phyloP scores from a whole-genome alignment of 2,113 vertebrate species.

The Pleuronectes platessa region DNA sequence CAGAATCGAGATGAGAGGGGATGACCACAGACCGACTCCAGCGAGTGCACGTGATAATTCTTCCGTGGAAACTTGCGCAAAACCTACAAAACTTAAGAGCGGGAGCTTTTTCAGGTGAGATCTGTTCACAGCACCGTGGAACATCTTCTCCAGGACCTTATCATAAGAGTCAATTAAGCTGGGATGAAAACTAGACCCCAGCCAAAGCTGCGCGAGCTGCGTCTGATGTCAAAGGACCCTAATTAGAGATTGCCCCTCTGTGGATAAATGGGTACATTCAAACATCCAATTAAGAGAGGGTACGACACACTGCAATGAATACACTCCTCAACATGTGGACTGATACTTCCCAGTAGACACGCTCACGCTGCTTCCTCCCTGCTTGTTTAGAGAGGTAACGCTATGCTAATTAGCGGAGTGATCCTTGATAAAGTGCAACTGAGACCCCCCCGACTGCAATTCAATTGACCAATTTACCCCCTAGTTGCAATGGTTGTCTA shows the following conservation, averaged over 20 bases:
- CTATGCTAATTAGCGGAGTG: constrained; percentile 67
- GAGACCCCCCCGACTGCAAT: constrained; percentile 55
- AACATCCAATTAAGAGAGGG: constrained; percentile 77
- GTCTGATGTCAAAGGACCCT: constrained; percentile 72
- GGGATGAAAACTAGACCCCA: constrained; percentile 56
- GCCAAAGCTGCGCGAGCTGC: constrained; percentile 44
- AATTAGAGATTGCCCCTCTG: constrained; percentile 73
- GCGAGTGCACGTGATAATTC: background rate
- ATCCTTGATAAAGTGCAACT: constrained; percentile 66
- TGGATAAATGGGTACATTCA: constrained; percentile 76
- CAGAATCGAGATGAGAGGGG: background rate
- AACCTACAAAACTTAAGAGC: constrained; percentile 31
- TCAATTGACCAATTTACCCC: constrained; percentile 46
- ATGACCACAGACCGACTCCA: constrained; percentile 14
- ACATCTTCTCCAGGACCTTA: constrained; percentile 43
- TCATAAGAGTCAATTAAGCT: constrained; percentile 78
- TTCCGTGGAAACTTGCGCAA: constrained; percentile 21
- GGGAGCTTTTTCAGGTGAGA: constrained; percentile 40
- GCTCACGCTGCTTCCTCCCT: constrained; percentile 39
- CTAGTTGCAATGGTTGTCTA: constrained; percentile 32
- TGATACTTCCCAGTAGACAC: constrained; percentile 38
- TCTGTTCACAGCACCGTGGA: constrained; percentile 36
- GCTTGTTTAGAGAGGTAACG: constrained; percentile 64
- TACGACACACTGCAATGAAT: constrained; percentile 51
- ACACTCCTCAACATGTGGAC: constrained; percentile 45